A percentile compares a stretch with the other conserved stretches of the same genome.
Conservation (phyloP, 2,888 invertebrate genomes). For the Dryadula phaetusa region DNA sequence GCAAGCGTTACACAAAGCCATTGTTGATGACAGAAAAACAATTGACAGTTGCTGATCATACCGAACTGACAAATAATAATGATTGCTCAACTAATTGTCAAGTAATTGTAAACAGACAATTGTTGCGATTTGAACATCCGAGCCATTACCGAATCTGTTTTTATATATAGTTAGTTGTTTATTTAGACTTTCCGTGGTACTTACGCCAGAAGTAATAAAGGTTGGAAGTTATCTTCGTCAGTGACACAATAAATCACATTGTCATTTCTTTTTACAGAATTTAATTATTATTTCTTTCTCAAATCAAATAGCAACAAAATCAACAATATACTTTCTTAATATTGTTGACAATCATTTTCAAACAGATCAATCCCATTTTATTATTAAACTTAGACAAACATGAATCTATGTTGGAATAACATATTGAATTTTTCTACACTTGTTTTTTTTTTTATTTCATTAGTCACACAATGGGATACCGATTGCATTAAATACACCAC, state of each 20-base stretch:
- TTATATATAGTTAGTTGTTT: conserved; percentile 44
- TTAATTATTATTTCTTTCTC: background rate
- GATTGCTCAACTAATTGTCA: conserved; percentile 74
- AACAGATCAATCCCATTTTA: no score
- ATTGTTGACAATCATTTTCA: no score
- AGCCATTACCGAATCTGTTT: conserved; percentile 48
- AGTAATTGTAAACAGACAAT: conserved; percentile 73
- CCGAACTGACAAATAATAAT: conserved; percentile 60
- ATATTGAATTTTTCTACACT: no score
- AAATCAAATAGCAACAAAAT: background rate
- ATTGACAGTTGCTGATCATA: conserved; percentile 66
- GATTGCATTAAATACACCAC: background rate
- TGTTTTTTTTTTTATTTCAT: no score
- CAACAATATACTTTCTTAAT: no score
- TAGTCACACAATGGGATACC: no score
- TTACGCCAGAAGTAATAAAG: conserved; percentile 1
- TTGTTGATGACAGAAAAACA: conserved; percentile 59
- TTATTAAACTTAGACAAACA: no score
- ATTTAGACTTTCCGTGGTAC: conserved; percentile 32
- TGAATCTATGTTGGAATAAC: no score
- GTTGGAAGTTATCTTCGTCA: conserved; percentile 27
- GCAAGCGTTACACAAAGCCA: conserved; percentile 60
- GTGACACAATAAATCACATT: conserved; percentile 31
- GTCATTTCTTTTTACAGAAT: conserved; percentile 14
- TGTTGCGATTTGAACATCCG: conserved; percentile 60